These are phyloP conservation scores for Serripes groenlandicus DNA, from an alignment of 2,888 invertebrate species.

Conservation along the genomic window DNA sequence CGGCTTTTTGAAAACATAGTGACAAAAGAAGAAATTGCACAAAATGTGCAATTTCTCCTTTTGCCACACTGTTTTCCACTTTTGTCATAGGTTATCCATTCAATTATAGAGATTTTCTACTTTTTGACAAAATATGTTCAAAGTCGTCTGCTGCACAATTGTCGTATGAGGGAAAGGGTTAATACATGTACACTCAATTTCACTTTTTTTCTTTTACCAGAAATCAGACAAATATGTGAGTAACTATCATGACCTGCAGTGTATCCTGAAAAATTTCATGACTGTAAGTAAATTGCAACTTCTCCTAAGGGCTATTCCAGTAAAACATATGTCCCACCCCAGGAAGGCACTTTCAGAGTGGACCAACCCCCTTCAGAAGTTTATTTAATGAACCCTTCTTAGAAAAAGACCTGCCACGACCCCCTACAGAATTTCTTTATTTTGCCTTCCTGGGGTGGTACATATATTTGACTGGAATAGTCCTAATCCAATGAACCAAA, in stretches of 20 bases:
- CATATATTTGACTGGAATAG: not conserved
- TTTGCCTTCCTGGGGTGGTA: too few relatives aligned
- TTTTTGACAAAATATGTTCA: not conserved
- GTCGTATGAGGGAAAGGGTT: not conserved
- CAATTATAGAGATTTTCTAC: not conserved
- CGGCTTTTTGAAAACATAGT: too few relatives aligned
- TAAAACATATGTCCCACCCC: not conserved
- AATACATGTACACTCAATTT: not conserved
- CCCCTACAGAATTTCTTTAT: too few relatives aligned
- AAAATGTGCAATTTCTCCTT: too few relatives aligned
- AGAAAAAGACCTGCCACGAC: too few relatives aligned
- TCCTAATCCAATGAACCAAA: not conserved
- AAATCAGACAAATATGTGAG: constrained; percentile 26
- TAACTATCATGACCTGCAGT: constrained; percentile 67
- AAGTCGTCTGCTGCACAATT: not conserved
- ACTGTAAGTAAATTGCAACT: constrained; percentile 22
- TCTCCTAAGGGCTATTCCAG: not conserved
- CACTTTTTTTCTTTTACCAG: constrained; percentile 28
- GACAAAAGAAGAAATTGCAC: too few relatives aligned
- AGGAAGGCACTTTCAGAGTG: not conserved
- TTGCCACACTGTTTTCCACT: not conserved
- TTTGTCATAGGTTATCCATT: not conserved
- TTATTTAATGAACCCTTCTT: not conserved
- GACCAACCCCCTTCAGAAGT: not conserved
- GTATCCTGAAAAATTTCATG: constrained; percentile 58